Evolutionary conservation across 2,888 invertebrate genomes (phyloP).

Genomic region (Acleris cristana): DNA sequence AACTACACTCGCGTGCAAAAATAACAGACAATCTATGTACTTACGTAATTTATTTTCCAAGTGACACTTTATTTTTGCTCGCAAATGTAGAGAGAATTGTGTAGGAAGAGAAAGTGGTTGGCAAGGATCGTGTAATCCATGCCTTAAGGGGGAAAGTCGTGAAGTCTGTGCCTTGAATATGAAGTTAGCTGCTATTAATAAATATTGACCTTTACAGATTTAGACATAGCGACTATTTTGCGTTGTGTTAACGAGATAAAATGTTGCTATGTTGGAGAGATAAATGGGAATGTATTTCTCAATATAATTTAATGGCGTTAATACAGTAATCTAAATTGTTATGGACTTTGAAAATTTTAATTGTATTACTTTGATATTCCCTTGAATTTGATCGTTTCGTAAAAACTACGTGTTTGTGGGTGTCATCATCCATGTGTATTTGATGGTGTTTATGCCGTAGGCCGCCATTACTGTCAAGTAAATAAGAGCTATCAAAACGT

Average conservation of each 20-base stretch:
- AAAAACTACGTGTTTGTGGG: no score
- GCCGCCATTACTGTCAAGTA: no score
- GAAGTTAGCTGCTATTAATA: slow-evolving; percentile 4
- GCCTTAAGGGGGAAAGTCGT: slow-evolving; percentile 30
- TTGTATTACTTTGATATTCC: no score
- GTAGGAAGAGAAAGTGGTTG: slow-evolving; percentile 31
- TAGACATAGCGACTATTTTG: slow-evolving; percentile 1
- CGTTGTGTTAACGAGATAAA: not conserved
- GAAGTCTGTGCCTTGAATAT: slow-evolving; percentile 3
- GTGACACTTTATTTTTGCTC: not conserved
- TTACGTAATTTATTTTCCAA: not conserved
- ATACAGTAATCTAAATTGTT: no score
- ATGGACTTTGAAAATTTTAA: no score
- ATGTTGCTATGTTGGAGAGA: not conserved
- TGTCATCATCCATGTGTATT: no score
- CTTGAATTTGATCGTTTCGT: no score
- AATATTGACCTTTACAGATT: slow-evolving; percentile 14
- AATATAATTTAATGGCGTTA: not conserved
- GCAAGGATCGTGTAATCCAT: slow-evolving; percentile 17
- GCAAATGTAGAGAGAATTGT: no score
- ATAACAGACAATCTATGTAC: no score
- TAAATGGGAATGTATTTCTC: not conserved
- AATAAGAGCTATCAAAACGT: no score
- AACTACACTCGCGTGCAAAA: no score
- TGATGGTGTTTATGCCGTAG: no score